phyloP scores from a whole-genome alignment of 2,888 invertebrate genomes.

The Euclidia mi region DNA sequence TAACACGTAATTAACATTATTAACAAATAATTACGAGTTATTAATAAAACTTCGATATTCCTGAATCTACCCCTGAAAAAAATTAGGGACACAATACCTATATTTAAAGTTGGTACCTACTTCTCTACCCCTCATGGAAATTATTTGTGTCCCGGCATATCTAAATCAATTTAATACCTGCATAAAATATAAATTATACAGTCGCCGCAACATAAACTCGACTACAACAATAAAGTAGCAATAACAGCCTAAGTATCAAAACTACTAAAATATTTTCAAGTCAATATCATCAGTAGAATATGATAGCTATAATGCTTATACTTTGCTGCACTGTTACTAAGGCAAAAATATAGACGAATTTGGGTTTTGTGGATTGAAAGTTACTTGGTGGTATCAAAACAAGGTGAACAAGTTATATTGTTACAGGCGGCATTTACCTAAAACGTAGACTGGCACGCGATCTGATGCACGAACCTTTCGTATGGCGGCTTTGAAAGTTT shows the following conservation, averaged over 20 bases:
- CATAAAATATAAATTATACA: too few relatives aligned
- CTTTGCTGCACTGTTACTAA: slow-evolving; percentile 6
- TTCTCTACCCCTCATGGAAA: too few relatives aligned
- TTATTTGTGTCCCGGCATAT: too few relatives aligned
- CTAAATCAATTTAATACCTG: too few relatives aligned
- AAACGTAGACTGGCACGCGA: slow-evolving; percentile 49
- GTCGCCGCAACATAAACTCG: too few relatives aligned
- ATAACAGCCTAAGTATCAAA: slow-evolving; percentile 7
- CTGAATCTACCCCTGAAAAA: too few relatives aligned
- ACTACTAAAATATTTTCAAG: neutral
- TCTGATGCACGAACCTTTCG: slow-evolving; percentile 48
- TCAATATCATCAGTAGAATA: slow-evolving; percentile 5
- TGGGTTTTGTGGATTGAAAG: slow-evolving; percentile 32
- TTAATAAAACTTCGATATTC: too few relatives aligned
- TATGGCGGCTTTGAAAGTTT: slow-evolving; percentile 42
- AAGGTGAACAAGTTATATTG: slow-evolving; percentile 51
- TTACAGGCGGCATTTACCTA: slow-evolving; percentile 47
- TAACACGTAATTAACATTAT: too few relatives aligned
- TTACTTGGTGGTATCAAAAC: slow-evolving; percentile 32
- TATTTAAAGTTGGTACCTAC: too few relatives aligned
- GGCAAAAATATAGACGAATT: slow-evolving; percentile 13
- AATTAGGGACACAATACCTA: too few relatives aligned
- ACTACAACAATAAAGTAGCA: too few relatives aligned
- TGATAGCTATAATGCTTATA: slow-evolving; percentile 2
- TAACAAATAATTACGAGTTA: too few relatives aligned